phyloP scores from a whole-genome alignment of 2,797 vertebrate species.

The Yasuhikotakia modesta region DNA sequence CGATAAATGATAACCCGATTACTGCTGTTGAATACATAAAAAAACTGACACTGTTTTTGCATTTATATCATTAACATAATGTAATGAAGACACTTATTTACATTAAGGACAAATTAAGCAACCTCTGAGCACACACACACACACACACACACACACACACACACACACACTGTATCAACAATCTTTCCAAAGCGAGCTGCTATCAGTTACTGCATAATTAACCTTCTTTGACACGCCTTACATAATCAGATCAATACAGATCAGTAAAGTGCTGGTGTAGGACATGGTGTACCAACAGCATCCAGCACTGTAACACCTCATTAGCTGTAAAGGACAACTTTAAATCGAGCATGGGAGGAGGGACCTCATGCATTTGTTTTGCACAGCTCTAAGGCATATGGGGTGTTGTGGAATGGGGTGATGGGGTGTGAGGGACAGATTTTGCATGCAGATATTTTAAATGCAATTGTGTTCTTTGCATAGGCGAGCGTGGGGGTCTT shows the following conservation, averaged over 20 bases:
- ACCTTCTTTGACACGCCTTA: conserved; percentile 72
- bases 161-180: conserved; percentile 22
- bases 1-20: background rate
- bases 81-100: background rate
- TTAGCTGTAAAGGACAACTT: conserved; percentile 60
- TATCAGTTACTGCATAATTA: conserved; percentile 77
- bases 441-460: conserved; percentile 74
- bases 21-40: background rate
- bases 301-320: conserved; percentile 57
- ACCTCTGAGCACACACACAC: conserved; percentile 25
- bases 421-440: conserved; percentile 48
- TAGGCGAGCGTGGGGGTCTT: conserved; percentile 66
- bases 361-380: conserved; percentile 60
- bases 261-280: conserved; percentile 73
- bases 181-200: conserved; percentile 63
- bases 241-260: conserved; percentile 75
- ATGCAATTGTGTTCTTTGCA: conserved; percentile 63
- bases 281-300: conserved; percentile 73
- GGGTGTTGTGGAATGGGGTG: conserved; percentile 49
- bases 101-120: background rate
- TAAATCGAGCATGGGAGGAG: conserved; percentile 51
- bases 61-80: background rate
- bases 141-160: conserved; percentile 40
- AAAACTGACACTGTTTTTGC: background rate
- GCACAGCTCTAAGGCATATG: conserved; percentile 55